A percentile compares a stretch with the other conserved stretches of the same genome.
Evolutionary conservation across 92 coral and sea anemone species (phyloP).

Genomic region (Scolanthus callimorphus): DNA sequence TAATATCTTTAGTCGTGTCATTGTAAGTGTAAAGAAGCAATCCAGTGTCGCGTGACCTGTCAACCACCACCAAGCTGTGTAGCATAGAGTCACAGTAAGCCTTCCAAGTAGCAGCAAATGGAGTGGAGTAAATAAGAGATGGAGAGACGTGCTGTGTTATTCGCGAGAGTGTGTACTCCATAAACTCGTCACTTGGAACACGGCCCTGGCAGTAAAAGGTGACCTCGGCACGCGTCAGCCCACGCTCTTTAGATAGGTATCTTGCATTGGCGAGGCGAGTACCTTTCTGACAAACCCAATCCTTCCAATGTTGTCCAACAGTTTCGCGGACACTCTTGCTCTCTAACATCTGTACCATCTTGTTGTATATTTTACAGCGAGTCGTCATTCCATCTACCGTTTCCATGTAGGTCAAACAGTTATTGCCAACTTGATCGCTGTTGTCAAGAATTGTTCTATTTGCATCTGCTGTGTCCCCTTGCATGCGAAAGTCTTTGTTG

Average conservation of each 20-base stretch:
- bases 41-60: slow-evolving; percentile 15
- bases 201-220: slow-evolving; percentile 30
- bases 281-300: no score
- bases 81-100: slow-evolving; percentile 5
- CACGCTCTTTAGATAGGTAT: slow-evolving; percentile 32
- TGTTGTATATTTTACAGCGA: slow-evolving; percentile 6
- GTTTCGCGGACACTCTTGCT: slow-evolving; percentile 8
- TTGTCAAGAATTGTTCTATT: no score
- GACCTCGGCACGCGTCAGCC: slow-evolving; percentile 42
- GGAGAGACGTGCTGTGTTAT: slow-evolving; percentile 3
- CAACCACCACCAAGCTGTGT: slow-evolving; percentile 5
- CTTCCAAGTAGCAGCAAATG: slow-evolving; percentile 1
- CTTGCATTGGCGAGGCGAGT: slow-evolving; percentile 25
- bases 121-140: slow-evolving; percentile 8
- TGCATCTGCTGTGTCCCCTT: no score
- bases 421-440: no score
- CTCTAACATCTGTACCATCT: slow-evolving; percentile 23
- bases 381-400: no score
- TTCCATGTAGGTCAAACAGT: no score
- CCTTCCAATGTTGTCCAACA: no score
- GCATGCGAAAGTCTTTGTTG: no score
- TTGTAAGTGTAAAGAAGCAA: slow-evolving; percentile 18
- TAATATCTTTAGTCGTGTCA: slow-evolving; percentile 5
- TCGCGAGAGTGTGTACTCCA: slow-evolving; percentile 21
- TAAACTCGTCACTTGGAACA: slow-evolving; percentile 11